phyloP scores from a whole-genome alignment of 2,113 vertebrate species.

The Mohoua ochrocephala region DNA sequence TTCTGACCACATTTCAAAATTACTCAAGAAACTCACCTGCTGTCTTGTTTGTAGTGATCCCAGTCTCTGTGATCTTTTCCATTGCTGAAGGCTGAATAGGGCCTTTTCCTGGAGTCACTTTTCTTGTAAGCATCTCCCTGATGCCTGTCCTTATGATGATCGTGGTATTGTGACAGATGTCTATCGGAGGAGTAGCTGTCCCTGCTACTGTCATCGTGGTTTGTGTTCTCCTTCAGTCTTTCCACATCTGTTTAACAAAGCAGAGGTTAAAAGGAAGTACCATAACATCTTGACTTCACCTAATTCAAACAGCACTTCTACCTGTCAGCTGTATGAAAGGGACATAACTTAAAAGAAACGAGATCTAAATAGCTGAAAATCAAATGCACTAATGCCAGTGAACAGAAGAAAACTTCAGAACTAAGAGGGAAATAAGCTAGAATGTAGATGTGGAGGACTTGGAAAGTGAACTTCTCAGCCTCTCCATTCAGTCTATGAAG shows the following conservation, averaged over 20 bases:
- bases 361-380: background rate
- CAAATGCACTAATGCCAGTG: background rate
- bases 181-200: constrained; percentile 96
- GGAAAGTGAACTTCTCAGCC: background rate
- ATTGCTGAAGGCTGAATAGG: constrained; percentile 91
- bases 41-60: constrained; percentile 91
- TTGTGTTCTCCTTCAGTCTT: constrained; percentile 86
- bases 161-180: constrained; percentile 80
- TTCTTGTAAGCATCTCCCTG: constrained; percentile 85
- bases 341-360: background rate
- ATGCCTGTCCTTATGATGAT: constrained; percentile 88
- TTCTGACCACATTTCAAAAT: background rate
- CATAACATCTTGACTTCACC: background rate
- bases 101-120: constrained; percentile 85
- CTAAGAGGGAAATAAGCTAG: background rate
- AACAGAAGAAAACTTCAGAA: background rate
- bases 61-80: constrained; percentile 94
- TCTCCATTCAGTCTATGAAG: background rate
- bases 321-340: background rate
- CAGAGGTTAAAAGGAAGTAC: background rate
- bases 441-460: background rate
- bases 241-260: constrained; percentile 81
- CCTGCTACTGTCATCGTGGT: constrained; percentile 94
- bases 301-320: background rate
- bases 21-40: constrained; percentile 60